phyloP scores from a whole-genome alignment of 2,797 vertebrate genomes.

The Malurus splendens region DNA sequence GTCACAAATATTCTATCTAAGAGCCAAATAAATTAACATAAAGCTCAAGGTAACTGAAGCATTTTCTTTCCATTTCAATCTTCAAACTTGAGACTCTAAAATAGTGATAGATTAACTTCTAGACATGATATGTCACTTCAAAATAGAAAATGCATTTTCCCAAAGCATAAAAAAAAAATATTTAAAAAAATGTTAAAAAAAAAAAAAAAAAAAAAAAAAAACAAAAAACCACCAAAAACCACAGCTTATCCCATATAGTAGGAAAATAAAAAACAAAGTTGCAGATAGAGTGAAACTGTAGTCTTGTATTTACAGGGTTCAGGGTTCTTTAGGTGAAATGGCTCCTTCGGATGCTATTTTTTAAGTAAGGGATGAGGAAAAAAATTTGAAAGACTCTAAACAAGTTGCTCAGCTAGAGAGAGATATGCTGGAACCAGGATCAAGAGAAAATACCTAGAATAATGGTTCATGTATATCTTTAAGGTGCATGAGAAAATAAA shows the following conservation, averaged over 20 bases:
- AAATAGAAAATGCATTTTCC: background rate
- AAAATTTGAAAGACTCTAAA: background rate
- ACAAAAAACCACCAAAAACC: too few species aligned
- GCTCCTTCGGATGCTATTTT: background rate
- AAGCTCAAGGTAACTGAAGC: background rate
- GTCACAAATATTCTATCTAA: background rate
- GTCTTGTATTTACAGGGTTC: background rate
- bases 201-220: background rate
- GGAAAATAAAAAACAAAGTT: background rate
- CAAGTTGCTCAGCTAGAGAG: background rate
- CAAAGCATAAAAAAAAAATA: background rate
- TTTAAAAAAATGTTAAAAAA: background rate
- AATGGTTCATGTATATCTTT: background rate
- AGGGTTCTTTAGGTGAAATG: background rate
- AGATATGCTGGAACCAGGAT: background rate
- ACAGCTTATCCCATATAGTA: background rate
- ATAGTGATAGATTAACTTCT: background rate
- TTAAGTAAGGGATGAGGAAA: background rate
- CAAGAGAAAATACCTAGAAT: background rate
- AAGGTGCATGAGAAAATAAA: background rate
- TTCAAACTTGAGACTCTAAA: background rate
- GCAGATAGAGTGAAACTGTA: background rate
- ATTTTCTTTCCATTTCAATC: background rate
- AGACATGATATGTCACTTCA: background rate
- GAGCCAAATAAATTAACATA: background rate